Conservation (phyloP, 2,113 vertebrate genomes). For the Oncorhynchus gorbuscha region DNA sequence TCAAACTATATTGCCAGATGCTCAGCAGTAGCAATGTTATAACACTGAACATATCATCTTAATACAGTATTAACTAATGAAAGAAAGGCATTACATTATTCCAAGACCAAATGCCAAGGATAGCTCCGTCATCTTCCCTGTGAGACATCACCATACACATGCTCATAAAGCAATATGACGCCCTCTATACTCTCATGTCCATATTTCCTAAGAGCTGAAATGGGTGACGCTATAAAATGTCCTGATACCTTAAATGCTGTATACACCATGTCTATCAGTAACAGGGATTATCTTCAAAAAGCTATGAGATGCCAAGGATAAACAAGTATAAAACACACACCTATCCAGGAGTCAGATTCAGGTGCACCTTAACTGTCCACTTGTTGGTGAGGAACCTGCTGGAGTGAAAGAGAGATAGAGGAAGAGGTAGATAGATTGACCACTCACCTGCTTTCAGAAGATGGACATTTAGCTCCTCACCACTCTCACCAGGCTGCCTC, state of each 20-base stretch:
- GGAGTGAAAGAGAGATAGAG: neutral
- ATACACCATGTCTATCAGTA: too few species aligned
- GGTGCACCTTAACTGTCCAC: slow-evolving; percentile 2
- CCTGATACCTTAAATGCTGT: too few species aligned
- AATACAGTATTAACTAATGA: neutral
- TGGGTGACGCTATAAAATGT: neutral
- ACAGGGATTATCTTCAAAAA: neutral
- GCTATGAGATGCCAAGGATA: neutral
- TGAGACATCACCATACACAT: neutral
- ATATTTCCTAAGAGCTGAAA: neutral
- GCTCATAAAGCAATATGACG: neutral
- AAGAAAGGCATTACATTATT: neutral
- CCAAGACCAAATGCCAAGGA: neutral
- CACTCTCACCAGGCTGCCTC: slow-evolving; percentile 66
- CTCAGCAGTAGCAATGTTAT: neutral
- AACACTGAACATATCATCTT: neutral
- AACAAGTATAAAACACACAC: neutral
- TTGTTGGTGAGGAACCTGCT: neutral
- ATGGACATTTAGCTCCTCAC: slow-evolving; percentile 67
- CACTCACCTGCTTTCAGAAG: slow-evolving; percentile 73
- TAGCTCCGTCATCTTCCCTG: neutral
- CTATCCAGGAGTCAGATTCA: neutral
- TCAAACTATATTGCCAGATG: too few species aligned
- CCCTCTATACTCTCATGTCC: neutral
- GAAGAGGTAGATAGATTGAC: slow-evolving; percentile 1